Evolutionary conservation across 1,140 invertebrate genomes (phyloP).

Genomic region (Drosophila funebris): DNA sequence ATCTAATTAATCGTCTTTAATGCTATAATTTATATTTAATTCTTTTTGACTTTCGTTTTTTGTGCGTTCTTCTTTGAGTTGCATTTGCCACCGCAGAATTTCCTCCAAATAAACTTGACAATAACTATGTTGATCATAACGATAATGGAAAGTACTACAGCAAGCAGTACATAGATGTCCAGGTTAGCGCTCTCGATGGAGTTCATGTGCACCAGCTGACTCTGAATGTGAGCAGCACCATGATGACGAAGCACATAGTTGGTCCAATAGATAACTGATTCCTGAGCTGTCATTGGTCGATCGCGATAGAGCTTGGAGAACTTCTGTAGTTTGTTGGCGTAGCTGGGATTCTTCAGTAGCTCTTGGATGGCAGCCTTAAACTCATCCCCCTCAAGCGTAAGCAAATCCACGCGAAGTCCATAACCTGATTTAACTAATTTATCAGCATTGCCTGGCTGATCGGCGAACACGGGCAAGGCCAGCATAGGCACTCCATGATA

Average conservation of each 20-base stretch:
- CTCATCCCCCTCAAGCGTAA: conserved; percentile 74
- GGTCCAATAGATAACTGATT: conserved; percentile 72
- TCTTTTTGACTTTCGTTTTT: conserved; percentile 63
- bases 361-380: conserved; percentile 65
- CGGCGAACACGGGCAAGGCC: conserved; percentile 88
- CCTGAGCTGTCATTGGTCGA: conserved; percentile 65
- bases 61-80: conserved; percentile 40
- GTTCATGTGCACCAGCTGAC: conserved; percentile 75
- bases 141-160: conserved; percentile 32
- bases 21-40: conserved; percentile 37
- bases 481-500: conserved; percentile 89
- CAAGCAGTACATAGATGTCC: conserved; percentile 54
- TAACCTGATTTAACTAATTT: conserved; percentile 84
- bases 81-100: conserved; percentile 36
- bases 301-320: conserved; percentile 77
- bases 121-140: conserved; percentile 44
- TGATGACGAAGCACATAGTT: conserved; percentile 84
- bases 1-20: conserved; percentile 3
- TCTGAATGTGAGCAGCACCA: conserved; percentile 84
- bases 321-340: conserved; percentile 50
- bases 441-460: conserved; percentile 86
- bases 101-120: conserved; percentile 50
- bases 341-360: conserved; percentile 64
- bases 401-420: conserved; percentile 82
- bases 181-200: conserved; percentile 51